Evolutionary conservation across 2,888 invertebrate species (phyloP), one percentile per base, ranked within the genome.

Genomic region (Hyalella azteca): DNA sequence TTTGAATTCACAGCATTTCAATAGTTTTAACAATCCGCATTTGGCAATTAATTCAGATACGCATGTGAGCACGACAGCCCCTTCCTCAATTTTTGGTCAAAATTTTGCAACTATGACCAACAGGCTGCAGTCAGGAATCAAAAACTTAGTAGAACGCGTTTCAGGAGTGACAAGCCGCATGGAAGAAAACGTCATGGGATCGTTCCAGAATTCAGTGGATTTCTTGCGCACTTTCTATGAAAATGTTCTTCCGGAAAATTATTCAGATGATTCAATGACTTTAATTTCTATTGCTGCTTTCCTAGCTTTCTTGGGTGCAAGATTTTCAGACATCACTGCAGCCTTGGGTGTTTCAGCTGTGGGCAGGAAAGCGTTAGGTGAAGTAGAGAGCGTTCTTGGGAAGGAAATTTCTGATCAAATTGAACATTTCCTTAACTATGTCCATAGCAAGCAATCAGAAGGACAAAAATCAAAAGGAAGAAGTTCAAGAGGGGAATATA

Each of bases 241-340:
- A 41, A 75, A 75, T 26, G 75, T 45, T 29, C 36, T 75, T 11
- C 75, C 75, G 11, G 41, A 75, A 45, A 75, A 45, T 22, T 75
- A 75, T 19, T 75, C 45, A 19, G 75, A 75, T 39, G 75, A 75
- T 29, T 75, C 75, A 9, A 75, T 75, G 75, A 75, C 75, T 1
- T n/a, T 75, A 26, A 75, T 75, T 13, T 75, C 75, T 7, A 75
- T 75, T 2, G 75, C 75, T 39, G 75, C 75, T n/a, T 75, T 75
- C 29, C 5, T 45, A 19, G 75, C 75, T 9, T 75, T 75, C 40
- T 45, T 75, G 45, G 75, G 75, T 29, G 75, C 75, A 75, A 32
- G 75, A 75, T 45, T 75, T 3, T 45, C 75, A 15, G 75, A 75
- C 75, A 75, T 75, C 11, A 45, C 75, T 15, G 15, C 41, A 22